These are phyloP conservation scores for Ammospiza maritima DNA, from an alignment of 2,797 vertebrate genomes.

Conservation along the genomic window DNA sequence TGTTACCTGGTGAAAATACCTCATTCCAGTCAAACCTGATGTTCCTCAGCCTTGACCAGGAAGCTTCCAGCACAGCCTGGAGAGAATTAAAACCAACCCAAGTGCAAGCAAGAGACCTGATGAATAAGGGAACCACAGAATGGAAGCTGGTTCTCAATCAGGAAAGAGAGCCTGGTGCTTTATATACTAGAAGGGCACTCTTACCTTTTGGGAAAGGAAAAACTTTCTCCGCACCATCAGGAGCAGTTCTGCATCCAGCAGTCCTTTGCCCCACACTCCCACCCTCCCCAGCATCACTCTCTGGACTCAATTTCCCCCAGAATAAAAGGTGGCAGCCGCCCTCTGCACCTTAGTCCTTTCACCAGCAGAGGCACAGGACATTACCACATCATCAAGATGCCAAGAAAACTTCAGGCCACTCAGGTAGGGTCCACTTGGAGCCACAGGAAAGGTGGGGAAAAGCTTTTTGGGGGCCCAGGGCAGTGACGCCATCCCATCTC, in stretches of 20 bases:
- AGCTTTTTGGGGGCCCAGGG: too few relatives aligned
- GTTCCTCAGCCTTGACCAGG: background rate
- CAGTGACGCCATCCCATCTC: background rate
- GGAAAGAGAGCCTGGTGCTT: background rate
- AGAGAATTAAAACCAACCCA: background rate
- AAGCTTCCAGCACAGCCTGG: background rate
- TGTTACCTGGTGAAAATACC: background rate
- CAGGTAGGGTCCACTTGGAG: background rate
- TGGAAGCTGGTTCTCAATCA: background rate
- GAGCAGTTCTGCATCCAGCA: background rate
- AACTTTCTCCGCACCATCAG: background rate
- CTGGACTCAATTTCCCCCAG: background rate
- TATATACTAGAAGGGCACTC: background rate
- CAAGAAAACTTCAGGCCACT: rapidly evolving
- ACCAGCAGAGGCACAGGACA: background rate
- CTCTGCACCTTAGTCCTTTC: background rate
- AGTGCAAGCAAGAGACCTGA: background rate
- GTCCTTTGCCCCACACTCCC: background rate
- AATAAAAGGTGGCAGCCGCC: background rate
- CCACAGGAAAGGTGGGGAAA: background rate
- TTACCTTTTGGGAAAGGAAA: background rate
- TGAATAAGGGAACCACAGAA: background rate
- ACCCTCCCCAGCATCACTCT: background rate
- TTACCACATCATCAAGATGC: background rate
- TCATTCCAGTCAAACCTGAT: background rate